Evolutionary conservation across 1,140 invertebrate species (phyloP), one percentile per base, ranked within the genome.

Genomic region (Whitmania pigra): DNA sequence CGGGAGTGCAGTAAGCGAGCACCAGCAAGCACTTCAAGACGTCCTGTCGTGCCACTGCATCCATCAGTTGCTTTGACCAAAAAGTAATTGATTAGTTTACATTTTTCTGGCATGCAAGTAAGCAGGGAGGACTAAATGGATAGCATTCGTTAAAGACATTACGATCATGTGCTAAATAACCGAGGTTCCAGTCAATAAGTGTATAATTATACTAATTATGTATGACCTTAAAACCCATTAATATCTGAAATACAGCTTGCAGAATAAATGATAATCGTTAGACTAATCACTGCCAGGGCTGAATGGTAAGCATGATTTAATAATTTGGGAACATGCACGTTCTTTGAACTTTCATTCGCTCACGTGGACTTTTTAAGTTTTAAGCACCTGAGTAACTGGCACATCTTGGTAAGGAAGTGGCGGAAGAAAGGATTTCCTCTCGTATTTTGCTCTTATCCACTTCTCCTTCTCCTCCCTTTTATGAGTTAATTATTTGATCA

Each of bases 381-480:
- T 63, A 63, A 25, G 18, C 57, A 84, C 82, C 78, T 83, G 78
- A 73, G 81, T 79, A 27, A 85, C 73, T 72, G 83, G 79, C 63
- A 81, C 79, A 76, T 81, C 80, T 73, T 78, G 72, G 74, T 81
- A 82, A n/a, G 85, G 80, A 43, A 86, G 84, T n/a, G 78, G 79
- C 18, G 88, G 86, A 67, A 95, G 79, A 80, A 92, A 94, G 77
- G 91, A 87, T 84, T 92, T 93, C 55, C 85, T 83, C 80, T 93
- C 91, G 78, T 96, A 95, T 83, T 95, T 95, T 75, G 86, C 86
- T 78, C 89, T 85, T 78, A 94, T 92, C 89, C 89, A 94, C 73
- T 84, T 81, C 79, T 93, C 91, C 83, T 93, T 90, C 79, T 93
- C 87, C 86, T 93, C 86, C 75, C 87, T 82, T 18, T 63, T 22